Percentiles rank a stretch among this genome's conserved stretches.
Evolutionary conservation across 2,888 invertebrate species (phyloP).

Genomic region (Phymatocera aterrima): DNA sequence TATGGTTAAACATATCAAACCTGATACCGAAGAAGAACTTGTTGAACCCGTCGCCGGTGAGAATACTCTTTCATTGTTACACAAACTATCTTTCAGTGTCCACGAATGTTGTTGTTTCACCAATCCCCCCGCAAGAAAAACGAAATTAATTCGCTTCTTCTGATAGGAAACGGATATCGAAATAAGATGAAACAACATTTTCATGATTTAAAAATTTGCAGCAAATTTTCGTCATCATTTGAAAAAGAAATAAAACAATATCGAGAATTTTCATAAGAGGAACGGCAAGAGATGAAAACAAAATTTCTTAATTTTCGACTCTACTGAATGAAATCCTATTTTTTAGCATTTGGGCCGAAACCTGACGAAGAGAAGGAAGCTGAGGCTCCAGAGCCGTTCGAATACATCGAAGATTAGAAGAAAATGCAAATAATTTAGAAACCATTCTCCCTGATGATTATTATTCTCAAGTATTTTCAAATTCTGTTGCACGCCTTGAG

Average conservation of each 20-base stretch:
- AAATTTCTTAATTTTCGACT: neutral
- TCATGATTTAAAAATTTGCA: too few species aligned
- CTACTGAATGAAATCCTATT: too few species aligned
- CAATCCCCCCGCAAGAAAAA: neutral
- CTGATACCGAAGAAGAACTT: constrained; percentile 87
- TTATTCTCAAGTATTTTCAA: neutral
- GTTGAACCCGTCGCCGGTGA: constrained; percentile 92
- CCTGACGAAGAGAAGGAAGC: constrained; percentile 97
- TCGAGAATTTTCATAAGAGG: too few species aligned
- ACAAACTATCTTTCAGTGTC: neutral
- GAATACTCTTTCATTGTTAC: constrained; percentile 3
- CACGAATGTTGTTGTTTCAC: neutral
- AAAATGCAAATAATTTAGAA: constrained; percentile 1
- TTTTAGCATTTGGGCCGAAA: constrained; percentile 89
- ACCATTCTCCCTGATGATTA: neutral
- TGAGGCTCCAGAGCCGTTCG: constrained; percentile 98
- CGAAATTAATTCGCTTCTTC: too few species aligned
- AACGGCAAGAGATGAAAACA: too few species aligned
- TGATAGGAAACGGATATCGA: too few species aligned
- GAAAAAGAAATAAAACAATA: too few species aligned
- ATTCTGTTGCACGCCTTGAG: too few species aligned
- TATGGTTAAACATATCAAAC: constrained; percentile 91
- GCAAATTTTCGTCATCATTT: too few species aligned
- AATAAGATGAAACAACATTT: too few species aligned
- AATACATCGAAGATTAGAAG: constrained; percentile 89